phyloP scores from a whole-genome alignment of 2,113 vertebrate species.

The Lepus europaeus region DNA sequence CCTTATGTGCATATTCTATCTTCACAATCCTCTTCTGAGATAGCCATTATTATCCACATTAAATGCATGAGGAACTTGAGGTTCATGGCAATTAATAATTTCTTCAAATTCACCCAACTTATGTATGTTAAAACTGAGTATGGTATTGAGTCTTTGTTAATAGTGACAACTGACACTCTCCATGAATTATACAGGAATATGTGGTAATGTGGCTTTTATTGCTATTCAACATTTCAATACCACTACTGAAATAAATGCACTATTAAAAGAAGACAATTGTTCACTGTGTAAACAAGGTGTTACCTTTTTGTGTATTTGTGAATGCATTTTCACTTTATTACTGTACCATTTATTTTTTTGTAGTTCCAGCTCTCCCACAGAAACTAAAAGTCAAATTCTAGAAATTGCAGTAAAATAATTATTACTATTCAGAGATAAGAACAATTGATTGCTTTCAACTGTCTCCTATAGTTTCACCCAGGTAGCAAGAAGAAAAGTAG shows the following conservation, averaged over 20 bases:
- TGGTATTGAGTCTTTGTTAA: background rate
- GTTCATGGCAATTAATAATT: background rate
- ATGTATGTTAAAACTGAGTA: background rate
- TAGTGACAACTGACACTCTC: background rate
- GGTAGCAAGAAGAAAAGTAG: conserved; percentile 67
- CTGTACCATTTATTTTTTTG: conserved; percentile 28
- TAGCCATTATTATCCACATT: background rate
- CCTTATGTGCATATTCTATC: background rate
- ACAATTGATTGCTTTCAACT: conserved; percentile 48
- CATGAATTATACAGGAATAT: background rate
- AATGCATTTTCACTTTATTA: conserved; percentile 44
- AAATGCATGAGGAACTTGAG: background rate
- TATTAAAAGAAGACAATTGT: conserved; percentile 28
- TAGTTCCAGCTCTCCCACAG: background rate
- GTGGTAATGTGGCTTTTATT: conserved; percentile 41
- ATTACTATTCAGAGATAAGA: conserved; percentile 67
- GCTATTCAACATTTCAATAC: conserved; percentile 29
- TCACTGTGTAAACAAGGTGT: background rate
- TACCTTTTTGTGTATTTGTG: background rate
- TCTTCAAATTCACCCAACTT: background rate
- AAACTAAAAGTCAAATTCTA: background rate
- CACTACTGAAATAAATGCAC: background rate
- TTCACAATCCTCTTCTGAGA: background rate
- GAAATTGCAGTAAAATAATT: conserved; percentile 7
- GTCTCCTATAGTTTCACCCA: conserved; percentile 60